phyloP scores from a whole-genome alignment of 2,797 vertebrate species.

The Pangasius krempfi region DNA sequence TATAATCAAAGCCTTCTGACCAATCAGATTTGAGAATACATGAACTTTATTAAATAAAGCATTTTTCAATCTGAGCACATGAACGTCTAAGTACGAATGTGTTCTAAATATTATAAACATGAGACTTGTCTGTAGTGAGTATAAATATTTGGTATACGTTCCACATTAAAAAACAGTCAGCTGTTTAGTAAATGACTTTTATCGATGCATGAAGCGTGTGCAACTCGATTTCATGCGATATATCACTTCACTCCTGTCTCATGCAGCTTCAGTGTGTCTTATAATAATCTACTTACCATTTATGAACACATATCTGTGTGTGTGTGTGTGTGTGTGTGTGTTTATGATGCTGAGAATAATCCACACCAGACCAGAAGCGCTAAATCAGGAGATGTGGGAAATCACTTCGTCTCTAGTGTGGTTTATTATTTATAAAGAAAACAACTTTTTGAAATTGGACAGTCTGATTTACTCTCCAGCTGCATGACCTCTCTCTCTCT shows the following conservation, averaged over 20 bases:
- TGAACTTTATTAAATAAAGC: not conserved
- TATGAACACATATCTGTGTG: not conserved
- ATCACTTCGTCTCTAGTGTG: constrained; percentile 29
- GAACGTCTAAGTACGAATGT: not conserved
- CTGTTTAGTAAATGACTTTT: no score
- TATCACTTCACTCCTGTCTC: not conserved
- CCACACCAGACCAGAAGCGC: not conserved
- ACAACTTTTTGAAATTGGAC: constrained; percentile 43
- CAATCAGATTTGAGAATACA: not conserved
- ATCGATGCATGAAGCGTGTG: no score
- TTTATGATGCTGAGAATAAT: not conserved
- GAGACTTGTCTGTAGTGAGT: not conserved
- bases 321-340: constrained; percentile 2
- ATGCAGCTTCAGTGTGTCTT: not conserved
- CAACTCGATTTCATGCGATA: not conserved
- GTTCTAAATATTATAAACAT: not conserved
- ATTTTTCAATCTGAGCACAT: not conserved
- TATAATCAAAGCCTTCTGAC: not conserved
- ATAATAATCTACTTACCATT: not conserved
- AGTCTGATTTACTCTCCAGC: constrained; percentile 31
- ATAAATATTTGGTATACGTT: no score
- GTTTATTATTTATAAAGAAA: constrained; percentile 51
- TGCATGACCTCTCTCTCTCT: not conserved
- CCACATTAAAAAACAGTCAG: no score
- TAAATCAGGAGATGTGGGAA: constrained; percentile 23